phyloP scores from a whole-genome alignment of 2,797 vertebrate species.

The Enteromius paludinosus region DNA sequence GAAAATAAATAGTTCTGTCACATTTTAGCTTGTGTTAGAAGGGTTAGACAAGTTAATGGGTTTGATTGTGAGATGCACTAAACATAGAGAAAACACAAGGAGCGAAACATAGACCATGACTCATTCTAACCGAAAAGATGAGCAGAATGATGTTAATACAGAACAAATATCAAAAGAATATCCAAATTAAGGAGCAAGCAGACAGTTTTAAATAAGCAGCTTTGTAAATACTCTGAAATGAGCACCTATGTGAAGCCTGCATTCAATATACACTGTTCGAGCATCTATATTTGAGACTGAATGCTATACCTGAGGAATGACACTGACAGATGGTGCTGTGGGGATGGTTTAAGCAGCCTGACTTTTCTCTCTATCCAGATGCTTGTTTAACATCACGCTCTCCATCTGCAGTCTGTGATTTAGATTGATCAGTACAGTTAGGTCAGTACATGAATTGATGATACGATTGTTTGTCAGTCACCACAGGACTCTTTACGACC shows the following conservation, averaged over 20 bases:
- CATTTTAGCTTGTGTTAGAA: background rate
- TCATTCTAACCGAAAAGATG: background rate
- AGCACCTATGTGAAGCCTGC: background rate
- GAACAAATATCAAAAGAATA: background rate
- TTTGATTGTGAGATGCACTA: background rate
- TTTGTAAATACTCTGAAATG: background rate
- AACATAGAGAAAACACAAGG: background rate
- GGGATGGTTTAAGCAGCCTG: conserved; percentile 16
- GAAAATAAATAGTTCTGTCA: background rate
- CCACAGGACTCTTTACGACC: conserved; percentile 17
- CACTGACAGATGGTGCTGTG: conserved; percentile 41
- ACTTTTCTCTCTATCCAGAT: conserved; percentile 54
- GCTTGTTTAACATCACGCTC: conserved; percentile 72
- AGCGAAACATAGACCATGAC: background rate
- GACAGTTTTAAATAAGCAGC: background rate
- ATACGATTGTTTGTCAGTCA: conserved; percentile 45
- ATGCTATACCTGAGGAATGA: conserved; percentile 4
- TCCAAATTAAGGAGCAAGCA: background rate
- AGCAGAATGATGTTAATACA: background rate
- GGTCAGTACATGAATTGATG: conserved; percentile 14
- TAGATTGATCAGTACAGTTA: conserved; percentile 58
- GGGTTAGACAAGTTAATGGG: background rate
- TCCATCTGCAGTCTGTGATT: conserved; percentile 44
- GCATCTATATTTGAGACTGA: background rate
- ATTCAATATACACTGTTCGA: background rate